Percentiles rank a stretch among this genome's conserved stretches.
Conservation (phyloP, 2,888 invertebrate genomes). For the Drosophila emarginata region DNA sequence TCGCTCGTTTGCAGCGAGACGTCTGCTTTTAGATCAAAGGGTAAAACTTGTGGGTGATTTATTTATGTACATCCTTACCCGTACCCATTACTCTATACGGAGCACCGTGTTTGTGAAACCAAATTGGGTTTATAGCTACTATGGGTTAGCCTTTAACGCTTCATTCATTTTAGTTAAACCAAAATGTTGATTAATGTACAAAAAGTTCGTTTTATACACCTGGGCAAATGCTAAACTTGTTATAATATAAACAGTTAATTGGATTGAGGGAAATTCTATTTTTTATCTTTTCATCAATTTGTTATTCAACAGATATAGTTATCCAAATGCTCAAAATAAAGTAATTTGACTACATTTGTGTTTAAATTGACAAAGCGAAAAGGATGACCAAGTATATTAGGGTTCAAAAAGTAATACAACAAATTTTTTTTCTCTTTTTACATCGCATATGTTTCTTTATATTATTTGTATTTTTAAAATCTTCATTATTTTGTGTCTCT, state of each 20-base stretch:
- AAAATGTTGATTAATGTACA: constrained; percentile 11
- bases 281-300: background rate
- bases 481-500: no score
- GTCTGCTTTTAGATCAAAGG: constrained; percentile 67
- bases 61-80: constrained; percentile 40
- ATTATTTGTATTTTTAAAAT: no score
- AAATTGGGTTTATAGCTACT: constrained; percentile 56
- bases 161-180: constrained; percentile 35
- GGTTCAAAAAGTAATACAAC: no score
- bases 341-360: no score
- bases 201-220: constrained; percentile 23
- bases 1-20: constrained; percentile 39
- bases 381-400: no score
- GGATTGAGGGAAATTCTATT: background rate
- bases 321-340: no score
- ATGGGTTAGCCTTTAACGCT: constrained; percentile 56
- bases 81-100: background rate
- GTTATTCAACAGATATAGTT: background rate
- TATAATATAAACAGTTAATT: constrained; percentile 3
- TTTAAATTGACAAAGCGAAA: no score
- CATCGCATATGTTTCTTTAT: no score
- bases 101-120: constrained; percentile 36
- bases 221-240: constrained; percentile 10
- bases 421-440: no score
- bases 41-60: constrained; percentile 63